A percentile compares a stretch with the other conserved stretches of the same genome.
phyloP scores from a whole-genome alignment of 2,113 vertebrate genomes.

The Dendrocopos noguchii region DNA sequence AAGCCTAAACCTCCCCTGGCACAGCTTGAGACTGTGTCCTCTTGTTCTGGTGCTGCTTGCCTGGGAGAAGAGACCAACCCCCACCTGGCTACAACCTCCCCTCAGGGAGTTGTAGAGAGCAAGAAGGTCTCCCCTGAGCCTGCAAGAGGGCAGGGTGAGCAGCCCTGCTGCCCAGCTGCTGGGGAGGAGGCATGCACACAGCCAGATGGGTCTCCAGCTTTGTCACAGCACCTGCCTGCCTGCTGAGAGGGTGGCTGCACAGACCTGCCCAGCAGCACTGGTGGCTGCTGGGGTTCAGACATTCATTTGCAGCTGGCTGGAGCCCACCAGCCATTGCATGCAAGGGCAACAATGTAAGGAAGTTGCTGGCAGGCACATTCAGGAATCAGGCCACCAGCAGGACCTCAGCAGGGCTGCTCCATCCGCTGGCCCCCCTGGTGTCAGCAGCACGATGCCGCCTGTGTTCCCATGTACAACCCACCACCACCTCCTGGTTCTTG shows the following conservation, averaged over 20 bases:
- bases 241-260: background rate
- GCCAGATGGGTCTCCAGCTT: background rate
- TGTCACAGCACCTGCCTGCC: background rate
- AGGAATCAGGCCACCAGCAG: background rate
- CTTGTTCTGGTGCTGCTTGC: no score
- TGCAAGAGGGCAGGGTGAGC: background rate
- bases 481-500: background rate
- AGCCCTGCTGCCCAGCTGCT: background rate
- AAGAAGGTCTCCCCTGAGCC: no score
- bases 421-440: accelerated
- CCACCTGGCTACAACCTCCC: no score
- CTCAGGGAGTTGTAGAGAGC: no score
- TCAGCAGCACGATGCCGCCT: background rate
- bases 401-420: background rate
- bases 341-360: background rate
- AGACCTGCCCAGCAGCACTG: background rate
- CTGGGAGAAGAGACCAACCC: no score
- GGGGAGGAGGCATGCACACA: background rate
- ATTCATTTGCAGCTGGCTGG: background rate
- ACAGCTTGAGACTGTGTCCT: no score
- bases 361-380: background rate
- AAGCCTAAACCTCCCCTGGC: no score
- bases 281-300: background rate
- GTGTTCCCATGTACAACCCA: accelerated
- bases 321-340: background rate